A percentile compares a stretch with the other conserved stretches of the same genome.
Evolutionary conservation across 1,140 invertebrate genomes (phyloP).

Genomic region (Campodea augens): DNA sequence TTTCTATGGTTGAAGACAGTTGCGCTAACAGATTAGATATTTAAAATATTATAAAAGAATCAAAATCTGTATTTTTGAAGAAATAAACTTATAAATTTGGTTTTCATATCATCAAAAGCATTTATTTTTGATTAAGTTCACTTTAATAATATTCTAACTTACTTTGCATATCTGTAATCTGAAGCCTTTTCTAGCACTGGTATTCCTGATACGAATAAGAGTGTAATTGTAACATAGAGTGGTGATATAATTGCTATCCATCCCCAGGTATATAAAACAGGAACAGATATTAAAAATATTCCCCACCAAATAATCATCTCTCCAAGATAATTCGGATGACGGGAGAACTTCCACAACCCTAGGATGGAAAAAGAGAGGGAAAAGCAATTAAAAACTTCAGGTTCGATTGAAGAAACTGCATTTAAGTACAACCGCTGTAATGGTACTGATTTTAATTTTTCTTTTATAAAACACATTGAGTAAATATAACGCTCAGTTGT

Average conservation of each 20-base stretch:
- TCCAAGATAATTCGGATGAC: constrained; percentile 91
- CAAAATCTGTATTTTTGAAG: background rate
- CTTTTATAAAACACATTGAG: background rate
- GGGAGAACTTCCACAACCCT: constrained; percentile 72
- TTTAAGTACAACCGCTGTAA: background rate
- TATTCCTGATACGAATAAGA: constrained; percentile 73
- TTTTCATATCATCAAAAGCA: background rate
- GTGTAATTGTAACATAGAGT: constrained; percentile 68
- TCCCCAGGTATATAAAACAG: constrained; percentile 58
- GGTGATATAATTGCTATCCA: constrained; percentile 71
- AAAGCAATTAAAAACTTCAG: too few species aligned
- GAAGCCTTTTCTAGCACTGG: constrained; percentile 62
- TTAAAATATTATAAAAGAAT: background rate
- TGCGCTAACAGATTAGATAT: too few species aligned
- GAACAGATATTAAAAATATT: constrained; percentile 71
- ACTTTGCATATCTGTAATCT: constrained; percentile 73
- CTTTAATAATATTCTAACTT: constrained; percentile 23
- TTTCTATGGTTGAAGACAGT: background rate
- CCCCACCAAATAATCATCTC: constrained; percentile 89
- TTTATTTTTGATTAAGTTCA: background rate
- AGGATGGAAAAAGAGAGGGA: constrained; percentile 20
- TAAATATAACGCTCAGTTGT: too few species aligned
- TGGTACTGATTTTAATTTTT: background rate
- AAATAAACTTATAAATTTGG: background rate
- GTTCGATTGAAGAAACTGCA: too few species aligned